These are phyloP conservation scores for Hermaeophaga mercurialis DNA, from an alignment of 2,888 invertebrate species.

Conservation along the genomic window DNA sequence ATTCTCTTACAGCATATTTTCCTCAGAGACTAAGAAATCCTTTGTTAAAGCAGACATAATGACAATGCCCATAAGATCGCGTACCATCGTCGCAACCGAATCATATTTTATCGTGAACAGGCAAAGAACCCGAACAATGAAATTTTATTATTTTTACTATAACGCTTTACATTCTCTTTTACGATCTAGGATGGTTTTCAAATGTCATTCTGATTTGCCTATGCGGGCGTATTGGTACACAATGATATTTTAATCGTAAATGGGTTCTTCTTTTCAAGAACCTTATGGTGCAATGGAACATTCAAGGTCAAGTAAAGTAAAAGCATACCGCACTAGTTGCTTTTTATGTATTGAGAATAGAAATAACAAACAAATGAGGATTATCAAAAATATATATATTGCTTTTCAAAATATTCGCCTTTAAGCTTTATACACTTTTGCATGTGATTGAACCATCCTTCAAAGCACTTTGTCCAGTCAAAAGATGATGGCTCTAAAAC, in stretches of 20 bases:
- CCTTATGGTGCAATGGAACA: background rate
- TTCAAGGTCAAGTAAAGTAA: background rate
- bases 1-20: too few relatives aligned
- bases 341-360: too few relatives aligned
- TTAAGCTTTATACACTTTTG: too few relatives aligned
- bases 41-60: too few relatives aligned
- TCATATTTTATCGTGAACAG: background rate
- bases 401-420: too few relatives aligned
- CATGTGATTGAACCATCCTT: too few relatives aligned
- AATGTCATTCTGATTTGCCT: conserved; percentile 8
- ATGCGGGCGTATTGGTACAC: background rate
- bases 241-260: conserved; percentile 4
- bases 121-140: background rate
- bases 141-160: conserved; percentile 2
- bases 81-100: background rate
- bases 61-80: background rate
- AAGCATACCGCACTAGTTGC: too few relatives aligned
- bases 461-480: too few relatives aligned
- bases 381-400: too few relatives aligned
- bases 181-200: conserved; percentile 3
- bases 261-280: background rate
- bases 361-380: too few relatives aligned
- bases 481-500: too few relatives aligned
- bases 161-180: conserved; percentile 3
- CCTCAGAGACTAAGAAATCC: too few relatives aligned